phyloP scores from a whole-genome alignment of 2,888 invertebrate genomes.

The Alviniconcha strummeri region DNA sequence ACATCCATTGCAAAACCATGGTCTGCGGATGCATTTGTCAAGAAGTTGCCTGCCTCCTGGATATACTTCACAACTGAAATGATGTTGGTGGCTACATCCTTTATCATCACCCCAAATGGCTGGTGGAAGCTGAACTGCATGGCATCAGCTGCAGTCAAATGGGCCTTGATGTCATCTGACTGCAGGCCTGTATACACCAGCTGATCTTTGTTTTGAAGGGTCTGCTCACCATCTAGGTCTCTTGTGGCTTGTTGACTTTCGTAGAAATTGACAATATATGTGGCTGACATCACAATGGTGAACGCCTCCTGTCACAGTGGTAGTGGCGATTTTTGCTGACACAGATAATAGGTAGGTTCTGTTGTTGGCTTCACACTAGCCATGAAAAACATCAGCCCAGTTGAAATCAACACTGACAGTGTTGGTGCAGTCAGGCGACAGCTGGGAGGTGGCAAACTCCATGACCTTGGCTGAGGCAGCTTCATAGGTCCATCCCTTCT shows the following conservation, averaged over 20 bases:
- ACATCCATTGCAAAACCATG: too few relatives aligned
- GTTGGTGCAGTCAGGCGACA: too few relatives aligned
- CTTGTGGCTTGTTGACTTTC: background rate
- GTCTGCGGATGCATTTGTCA: too few relatives aligned
- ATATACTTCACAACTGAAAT: too few relatives aligned
- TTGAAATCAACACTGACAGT: too few relatives aligned
- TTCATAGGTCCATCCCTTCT: background rate
- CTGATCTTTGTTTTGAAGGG: background rate
- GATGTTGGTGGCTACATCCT: too few relatives aligned
- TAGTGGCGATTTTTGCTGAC: conserved; percentile 4
- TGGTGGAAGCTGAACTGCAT: too few relatives aligned
- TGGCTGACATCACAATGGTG: background rate
- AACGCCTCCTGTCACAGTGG: background rate
- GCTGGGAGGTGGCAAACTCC: background rate
- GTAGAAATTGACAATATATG: background rate
- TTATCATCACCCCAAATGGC: too few relatives aligned
- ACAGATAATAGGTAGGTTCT: background rate
- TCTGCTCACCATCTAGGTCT: background rate
- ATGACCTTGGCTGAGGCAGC: background rate
- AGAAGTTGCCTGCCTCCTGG: too few relatives aligned
- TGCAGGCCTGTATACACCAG: background rate
- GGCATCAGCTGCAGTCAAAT: too few relatives aligned
- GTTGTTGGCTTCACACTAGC: background rate
- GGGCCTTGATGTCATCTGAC: background rate
- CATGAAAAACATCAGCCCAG: too few relatives aligned